Evolutionary conservation across 1,140 invertebrate species (phyloP).

Genomic region (Bicyclus anynana): DNA sequence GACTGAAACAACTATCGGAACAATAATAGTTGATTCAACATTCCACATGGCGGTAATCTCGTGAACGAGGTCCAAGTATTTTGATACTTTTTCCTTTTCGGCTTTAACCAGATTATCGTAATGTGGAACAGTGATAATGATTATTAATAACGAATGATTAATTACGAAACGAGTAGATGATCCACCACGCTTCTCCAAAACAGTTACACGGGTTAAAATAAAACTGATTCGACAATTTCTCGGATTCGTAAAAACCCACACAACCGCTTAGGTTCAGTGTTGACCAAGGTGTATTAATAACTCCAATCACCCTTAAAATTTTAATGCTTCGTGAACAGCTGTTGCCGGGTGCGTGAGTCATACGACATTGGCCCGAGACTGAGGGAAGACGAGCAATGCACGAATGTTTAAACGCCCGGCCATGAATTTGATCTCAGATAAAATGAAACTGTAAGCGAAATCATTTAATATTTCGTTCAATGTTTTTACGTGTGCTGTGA

Average conservation of each 20-base stretch:
- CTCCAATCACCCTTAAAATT: slow-evolving; percentile 30
- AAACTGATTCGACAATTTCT: background rate
- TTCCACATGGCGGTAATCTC: no score
- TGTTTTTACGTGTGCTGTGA: no score
- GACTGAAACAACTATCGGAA: no score
- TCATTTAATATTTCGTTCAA: slow-evolving; percentile 26
- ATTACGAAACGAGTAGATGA: no score
- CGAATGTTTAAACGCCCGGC: slow-evolving; percentile 46
- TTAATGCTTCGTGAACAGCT: slow-evolving; percentile 68
- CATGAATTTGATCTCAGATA: slow-evolving; percentile 56
- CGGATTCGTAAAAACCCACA: background rate
- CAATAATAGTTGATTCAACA: no score
- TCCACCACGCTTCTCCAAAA: background rate
- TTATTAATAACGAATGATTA: no score
- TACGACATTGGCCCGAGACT: slow-evolving; percentile 60
- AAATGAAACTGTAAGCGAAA: slow-evolving; percentile 39
- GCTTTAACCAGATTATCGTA: no score
- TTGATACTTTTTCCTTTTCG: no score
- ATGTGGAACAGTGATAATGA: no score
- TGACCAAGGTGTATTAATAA: slow-evolving; percentile 28
- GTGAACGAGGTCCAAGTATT: no score
- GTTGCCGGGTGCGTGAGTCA: slow-evolving; percentile 52
- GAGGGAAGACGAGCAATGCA: slow-evolving; percentile 44
- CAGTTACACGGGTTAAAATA: background rate
- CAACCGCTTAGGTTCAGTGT: background rate